Evolutionary conservation across 2,113 vertebrate genomes (phyloP).

Genomic region (Coregonus clupeaformis): DNA sequence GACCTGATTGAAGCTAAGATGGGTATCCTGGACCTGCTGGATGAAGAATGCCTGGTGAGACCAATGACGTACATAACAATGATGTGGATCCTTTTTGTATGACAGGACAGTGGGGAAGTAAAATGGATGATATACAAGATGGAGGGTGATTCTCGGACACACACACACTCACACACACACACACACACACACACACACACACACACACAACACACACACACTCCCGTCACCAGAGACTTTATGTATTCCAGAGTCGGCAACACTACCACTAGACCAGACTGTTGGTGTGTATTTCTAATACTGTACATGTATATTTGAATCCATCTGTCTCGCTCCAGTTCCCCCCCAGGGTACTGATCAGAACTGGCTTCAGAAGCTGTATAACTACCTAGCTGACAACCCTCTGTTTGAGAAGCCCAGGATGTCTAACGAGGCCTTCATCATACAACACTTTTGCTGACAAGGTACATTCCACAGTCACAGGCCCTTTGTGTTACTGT

Average conservation of each 20-base stretch:
- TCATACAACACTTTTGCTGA: constrained; percentile 97
- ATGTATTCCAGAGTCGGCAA: no score
- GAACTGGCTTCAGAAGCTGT: constrained; percentile 95
- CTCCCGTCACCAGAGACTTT: no score
- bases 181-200: no score
- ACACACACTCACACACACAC: no score
- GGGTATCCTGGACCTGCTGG: constrained; percentile 93
- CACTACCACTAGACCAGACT: no score
- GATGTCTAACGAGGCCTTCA: constrained; percentile 87
- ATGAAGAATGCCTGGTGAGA: constrained; percentile 95
- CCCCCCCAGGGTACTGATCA: constrained; percentile 92
- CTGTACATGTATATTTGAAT: neutral
- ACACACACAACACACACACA: no score
- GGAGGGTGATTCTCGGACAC: no score
- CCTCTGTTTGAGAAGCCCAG: constrained; percentile 90
- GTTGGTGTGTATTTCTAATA: neutral
- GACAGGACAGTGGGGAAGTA: no score
- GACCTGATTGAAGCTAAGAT: constrained; percentile 97
- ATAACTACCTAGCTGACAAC: constrained; percentile 85
- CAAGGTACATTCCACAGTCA: constrained; percentile 75
- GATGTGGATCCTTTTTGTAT: no score
- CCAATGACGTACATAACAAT: no score
- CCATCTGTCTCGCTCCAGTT: constrained; percentile 72
- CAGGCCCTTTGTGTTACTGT: no score
- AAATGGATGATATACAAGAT: no score